Evolutionary conservation across 2,113 vertebrate species (phyloP).

Genomic region (Corapipo altera): DNA sequence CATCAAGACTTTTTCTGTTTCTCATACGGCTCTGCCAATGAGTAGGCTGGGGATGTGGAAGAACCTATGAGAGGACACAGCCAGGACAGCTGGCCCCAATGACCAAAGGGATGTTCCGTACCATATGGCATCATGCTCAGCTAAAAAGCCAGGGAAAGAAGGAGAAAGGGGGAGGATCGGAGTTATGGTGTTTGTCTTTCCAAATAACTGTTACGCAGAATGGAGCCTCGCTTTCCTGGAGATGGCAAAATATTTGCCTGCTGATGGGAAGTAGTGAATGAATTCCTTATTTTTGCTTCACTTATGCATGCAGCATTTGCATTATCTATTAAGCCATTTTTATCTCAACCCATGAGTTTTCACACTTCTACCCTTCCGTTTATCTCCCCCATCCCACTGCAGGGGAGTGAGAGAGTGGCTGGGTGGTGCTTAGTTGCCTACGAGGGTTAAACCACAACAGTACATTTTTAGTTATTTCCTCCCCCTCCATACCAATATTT

Average conservation of each 20-base stretch:
- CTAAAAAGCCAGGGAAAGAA: background rate
- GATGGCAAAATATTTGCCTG: background rate
- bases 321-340: background rate
- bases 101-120: background rate
- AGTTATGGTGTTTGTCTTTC: background rate
- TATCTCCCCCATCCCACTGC: background rate
- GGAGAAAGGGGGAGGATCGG: background rate
- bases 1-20: background rate
- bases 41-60: background rate
- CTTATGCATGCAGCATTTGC: background rate
- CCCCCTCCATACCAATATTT: conserved; percentile 40
- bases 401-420: background rate
- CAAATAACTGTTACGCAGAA: rapidly evolving
- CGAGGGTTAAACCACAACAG: background rate
- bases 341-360: background rate
- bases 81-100: background rate
- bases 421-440: conserved; percentile 1
- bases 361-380: background rate
- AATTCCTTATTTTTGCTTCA: background rate
- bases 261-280: background rate
- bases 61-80: background rate
- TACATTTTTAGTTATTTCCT: conserved; percentile 9
- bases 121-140: background rate
- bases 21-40: rapidly evolving
- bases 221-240: background rate